phyloP scores from a whole-genome alignment of 92 coral and sea anemone species.

The Palythoa grandiflora region DNA sequence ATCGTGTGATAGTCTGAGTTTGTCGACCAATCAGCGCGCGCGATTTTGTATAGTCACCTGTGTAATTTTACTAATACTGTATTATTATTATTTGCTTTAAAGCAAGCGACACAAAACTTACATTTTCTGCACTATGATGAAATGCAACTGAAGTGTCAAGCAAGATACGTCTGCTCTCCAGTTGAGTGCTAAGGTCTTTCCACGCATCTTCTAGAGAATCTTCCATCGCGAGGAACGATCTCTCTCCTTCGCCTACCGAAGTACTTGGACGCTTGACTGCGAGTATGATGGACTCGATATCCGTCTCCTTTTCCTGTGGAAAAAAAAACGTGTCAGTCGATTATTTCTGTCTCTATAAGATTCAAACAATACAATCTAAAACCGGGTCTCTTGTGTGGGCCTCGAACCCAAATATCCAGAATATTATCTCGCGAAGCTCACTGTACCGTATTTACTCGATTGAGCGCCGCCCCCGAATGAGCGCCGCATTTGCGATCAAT shows the following conservation, averaged over 20 bases:
- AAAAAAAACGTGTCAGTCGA: constrained; percentile 4
- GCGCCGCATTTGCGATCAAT: no score
- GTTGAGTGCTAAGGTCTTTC: constrained; percentile 90
- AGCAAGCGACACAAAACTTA: constrained; percentile 23
- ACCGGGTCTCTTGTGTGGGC: no score
- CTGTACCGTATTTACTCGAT: no score
- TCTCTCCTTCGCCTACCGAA: constrained; percentile 48
- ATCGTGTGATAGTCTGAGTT: no score
- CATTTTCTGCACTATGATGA: constrained; percentile 96
- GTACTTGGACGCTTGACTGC: constrained; percentile 50
- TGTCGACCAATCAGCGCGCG: no score
- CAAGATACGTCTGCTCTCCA: constrained; percentile 92
- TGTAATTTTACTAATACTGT: not conserved
- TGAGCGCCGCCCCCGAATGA: no score
- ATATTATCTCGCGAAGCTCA: no score
- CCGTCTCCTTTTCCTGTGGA: constrained; percentile 73
- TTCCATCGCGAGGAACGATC: constrained; percentile 81
- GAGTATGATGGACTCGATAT: constrained; percentile 76
- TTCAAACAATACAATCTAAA: not conserved
- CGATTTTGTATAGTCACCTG: no score
- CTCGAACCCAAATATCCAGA: no score
- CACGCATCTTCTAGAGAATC: constrained; percentile 96
- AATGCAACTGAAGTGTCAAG: constrained; percentile 98
- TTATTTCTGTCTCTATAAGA: not conserved
- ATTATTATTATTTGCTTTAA: not conserved